phyloP scores from a whole-genome alignment of 1,140 invertebrate genomes.

The Drosophila ohnishii region DNA sequence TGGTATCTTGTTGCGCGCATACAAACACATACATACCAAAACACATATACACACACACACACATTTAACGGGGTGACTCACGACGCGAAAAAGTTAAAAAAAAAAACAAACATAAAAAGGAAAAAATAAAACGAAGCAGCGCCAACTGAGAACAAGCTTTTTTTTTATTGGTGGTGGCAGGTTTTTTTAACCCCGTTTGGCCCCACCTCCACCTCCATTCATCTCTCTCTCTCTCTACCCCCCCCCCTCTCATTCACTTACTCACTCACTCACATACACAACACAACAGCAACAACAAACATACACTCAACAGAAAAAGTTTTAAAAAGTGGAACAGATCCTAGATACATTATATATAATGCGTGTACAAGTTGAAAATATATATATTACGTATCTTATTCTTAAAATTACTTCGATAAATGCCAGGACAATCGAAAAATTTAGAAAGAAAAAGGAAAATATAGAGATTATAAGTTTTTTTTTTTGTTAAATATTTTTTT shows the following conservation, averaged over 20 bases:
- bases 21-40: constrained; percentile 9
- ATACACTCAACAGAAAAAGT: constrained; percentile 16
- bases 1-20: constrained; percentile 34
- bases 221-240: background rate
- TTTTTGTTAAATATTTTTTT: background rate
- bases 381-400: background rate
- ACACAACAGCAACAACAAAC: constrained; percentile 2
- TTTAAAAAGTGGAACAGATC: constrained; percentile 47
- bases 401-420: constrained; percentile 9
- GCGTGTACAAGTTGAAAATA: constrained; percentile 78
- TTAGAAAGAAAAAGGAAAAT: background rate
- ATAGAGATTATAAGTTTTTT: background rate
- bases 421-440: constrained; percentile 12
- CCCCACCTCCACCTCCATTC: constrained; percentile 17
- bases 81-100: constrained; percentile 17
- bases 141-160: constrained; percentile 35
- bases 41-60: constrained; percentile 12
- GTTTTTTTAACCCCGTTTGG: constrained; percentile 48
- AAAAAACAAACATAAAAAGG: constrained; percentile 2
- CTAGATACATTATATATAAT: constrained; percentile 83
- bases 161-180: constrained; percentile 46
- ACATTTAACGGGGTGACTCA: constrained; percentile 37
- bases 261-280: constrained; percentile 11
- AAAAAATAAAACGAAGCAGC: constrained; percentile 24
- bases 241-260: constrained; percentile 4